Conservation (phyloP, 37 sponge, comb jelly and placozoan genomes). For the Beroe forskalii region DNA sequence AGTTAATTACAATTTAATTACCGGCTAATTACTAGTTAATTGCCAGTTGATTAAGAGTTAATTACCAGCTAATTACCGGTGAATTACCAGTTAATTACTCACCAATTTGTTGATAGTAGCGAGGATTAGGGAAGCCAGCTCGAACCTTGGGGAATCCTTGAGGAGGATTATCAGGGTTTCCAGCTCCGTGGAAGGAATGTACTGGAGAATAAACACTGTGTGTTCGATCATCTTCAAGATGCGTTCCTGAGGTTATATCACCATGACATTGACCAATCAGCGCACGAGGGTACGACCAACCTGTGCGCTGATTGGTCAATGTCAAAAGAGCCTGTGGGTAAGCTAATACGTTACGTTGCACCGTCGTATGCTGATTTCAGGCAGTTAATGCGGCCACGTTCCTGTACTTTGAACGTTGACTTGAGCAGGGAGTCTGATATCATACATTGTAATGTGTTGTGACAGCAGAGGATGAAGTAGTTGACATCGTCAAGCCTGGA, state of each 20-base stretch:
- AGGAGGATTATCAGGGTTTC: constrained; percentile 14
- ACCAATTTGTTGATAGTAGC: constrained; percentile 38
- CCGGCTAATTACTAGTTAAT: not conserved
- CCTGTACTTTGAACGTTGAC: not conserved
- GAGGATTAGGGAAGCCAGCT: constrained; percentile 11
- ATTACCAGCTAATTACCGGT: not conserved
- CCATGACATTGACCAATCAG: no score
- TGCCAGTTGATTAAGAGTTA: not conserved
- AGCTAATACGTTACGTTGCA: no score
- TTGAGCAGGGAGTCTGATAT: not conserved
- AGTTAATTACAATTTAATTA: not conserved
- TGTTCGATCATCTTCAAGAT: constrained; percentile 17
- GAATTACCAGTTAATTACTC: not conserved
- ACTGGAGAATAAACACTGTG: not conserved
- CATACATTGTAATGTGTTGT: not conserved
- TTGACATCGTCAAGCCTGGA: constrained; percentile 40
- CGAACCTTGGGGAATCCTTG: not conserved
- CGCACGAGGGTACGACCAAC: no score
- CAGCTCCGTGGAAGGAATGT: constrained; percentile 2
- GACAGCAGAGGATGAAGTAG: not conserved
- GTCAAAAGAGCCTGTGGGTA: no score
- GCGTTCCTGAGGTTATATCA: not conserved
- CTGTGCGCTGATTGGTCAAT: no score
- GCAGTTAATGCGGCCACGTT: no score
- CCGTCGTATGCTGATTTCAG: no score